Evolutionary conservation across 2,113 vertebrate genomes (phyloP).

Genomic region (Cryptomyrus ogoouensis): DNA sequence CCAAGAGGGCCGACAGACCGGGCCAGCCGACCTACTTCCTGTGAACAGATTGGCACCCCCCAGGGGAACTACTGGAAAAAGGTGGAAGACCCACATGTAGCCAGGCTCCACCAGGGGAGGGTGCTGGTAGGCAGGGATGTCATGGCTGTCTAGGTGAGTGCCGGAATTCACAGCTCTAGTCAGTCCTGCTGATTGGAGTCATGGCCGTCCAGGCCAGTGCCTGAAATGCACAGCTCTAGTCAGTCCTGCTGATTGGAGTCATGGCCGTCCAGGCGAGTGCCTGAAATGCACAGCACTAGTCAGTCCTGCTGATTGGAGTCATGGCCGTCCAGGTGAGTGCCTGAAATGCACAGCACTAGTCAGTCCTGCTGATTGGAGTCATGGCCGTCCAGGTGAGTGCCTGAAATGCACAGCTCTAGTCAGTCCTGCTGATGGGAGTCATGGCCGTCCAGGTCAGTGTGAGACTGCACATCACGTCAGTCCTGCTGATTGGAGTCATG

Average conservation of each 20-base stretch:
- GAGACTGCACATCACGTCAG: too few relatives aligned
- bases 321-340: conserved; percentile 69
- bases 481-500: conserved; percentile 7
- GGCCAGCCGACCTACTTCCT: conserved; percentile 67
- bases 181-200: conserved; percentile 29
- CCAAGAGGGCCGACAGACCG: conserved; percentile 62
- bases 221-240: too few relatives aligned
- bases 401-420: too few relatives aligned
- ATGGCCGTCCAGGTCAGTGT: conserved; percentile 63
- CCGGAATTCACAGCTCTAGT: too few relatives aligned
- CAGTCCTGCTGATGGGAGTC: conserved; percentile 27
- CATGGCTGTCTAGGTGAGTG: conserved; percentile 76
- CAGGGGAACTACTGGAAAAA: conserved; percentile 82
- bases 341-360: too few relatives aligned
- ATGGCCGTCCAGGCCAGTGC: conserved; percentile 63
- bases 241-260: conserved; percentile 27
- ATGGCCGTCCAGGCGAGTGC: conserved; percentile 63
- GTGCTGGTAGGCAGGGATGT: conserved; percentile 78
- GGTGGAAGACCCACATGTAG: conserved; percentile 66
- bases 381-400: conserved; percentile 63
- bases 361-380: conserved; percentile 28
- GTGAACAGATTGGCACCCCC: conserved; percentile 84
- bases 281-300: too few relatives aligned
- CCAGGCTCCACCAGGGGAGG: conserved; percentile 66
- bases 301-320: conserved; percentile 12